Evolutionary conservation across 2,888 invertebrate genomes (phyloP), one percentile per base, ranked within the genome.

Genomic region (Cancer borealis): DNA sequence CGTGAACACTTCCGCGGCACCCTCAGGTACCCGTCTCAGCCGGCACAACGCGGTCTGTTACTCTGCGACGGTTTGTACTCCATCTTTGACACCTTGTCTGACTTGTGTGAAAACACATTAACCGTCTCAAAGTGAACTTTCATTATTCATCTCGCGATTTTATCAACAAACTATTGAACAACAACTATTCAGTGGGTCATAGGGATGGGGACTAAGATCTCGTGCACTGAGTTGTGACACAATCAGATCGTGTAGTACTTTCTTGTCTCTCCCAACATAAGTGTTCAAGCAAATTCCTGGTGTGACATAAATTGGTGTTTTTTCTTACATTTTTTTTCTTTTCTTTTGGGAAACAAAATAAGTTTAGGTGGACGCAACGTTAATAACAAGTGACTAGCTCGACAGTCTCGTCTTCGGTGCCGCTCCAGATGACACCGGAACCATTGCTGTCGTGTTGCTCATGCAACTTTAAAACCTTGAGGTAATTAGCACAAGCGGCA

Each of bases 1-100:
- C 84, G 84, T 39, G 84, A 84, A 84, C 84, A 84, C 84, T 84
- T 14, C 84, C 84, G 84, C 39, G 84, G 84, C 84, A n/a, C 84
- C 84, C 39, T 84, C 39, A 84, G 84, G 84, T 39, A 39, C 14
- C 17, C 84, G 39, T 17, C 84, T 17, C 39, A 30, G 39, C 84
- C 84, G 84, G 84, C 84, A 84, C 84, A 39, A 14, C 39, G 84
- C 84, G 84, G 39, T 39, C 39, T 84, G 84, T 39, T 84, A 30
- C 84, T 84, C 30, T 39, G 84, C 84, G 84, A 84, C 84, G 84
- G 84, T 60, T 60, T 60, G 60, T 60, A 60, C 21, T 21, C 39
- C 39, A 5, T 60, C 21, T 21, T 60, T 60, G 60, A 60, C 60
- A 60, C 21, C 60, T 54, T 54, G 14, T 60, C 60, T 60, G 60